A percentile compares a stretch with the other conserved stretches of the same genome.
Evolutionary conservation across 1,140 invertebrate genomes (phyloP).

Genomic region (Drosophila repleta): DNA sequence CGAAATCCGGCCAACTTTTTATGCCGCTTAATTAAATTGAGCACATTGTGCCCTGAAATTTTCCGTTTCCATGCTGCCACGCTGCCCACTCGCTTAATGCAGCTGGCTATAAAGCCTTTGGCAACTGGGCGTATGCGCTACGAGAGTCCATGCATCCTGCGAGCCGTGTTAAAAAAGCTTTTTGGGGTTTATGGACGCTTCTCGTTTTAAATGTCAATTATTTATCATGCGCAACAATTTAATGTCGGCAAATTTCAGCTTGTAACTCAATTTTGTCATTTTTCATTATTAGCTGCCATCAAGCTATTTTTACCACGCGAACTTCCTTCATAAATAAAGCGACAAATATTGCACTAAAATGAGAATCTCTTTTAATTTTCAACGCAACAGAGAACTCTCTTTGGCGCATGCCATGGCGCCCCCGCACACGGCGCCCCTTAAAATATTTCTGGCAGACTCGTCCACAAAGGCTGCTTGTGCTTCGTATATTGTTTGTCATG

Average conservation of each 20-base stretch:
- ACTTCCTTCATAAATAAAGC: constrained; percentile 47
- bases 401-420: constrained; percentile 8
- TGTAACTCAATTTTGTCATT: constrained; percentile 71
- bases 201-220: constrained; percentile 76
- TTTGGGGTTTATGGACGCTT: constrained; percentile 39
- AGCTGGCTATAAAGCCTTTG: constrained; percentile 46
- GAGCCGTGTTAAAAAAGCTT: constrained; percentile 36
- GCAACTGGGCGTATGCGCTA: constrained; percentile 64
- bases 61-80: constrained; percentile 18
- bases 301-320: constrained; percentile 57
- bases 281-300: constrained; percentile 73
- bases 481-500: constrained; percentile 57
- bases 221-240: constrained; percentile 64
- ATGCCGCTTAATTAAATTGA: constrained; percentile 69
- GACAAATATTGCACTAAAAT: constrained; percentile 29
- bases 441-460: constrained; percentile 24
- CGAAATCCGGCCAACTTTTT: constrained; percentile 47
- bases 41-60: constrained; percentile 43
- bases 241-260: constrained; percentile 57
- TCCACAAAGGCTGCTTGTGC: constrained; percentile 29
- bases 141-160: constrained; percentile 28
- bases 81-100: constrained; percentile 21
- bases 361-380: constrained; percentile 54
- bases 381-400: constrained; percentile 37
- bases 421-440: background rate